Conservation (phyloP, 2,113 vertebrate species). For the Morone chrysops region DNA sequence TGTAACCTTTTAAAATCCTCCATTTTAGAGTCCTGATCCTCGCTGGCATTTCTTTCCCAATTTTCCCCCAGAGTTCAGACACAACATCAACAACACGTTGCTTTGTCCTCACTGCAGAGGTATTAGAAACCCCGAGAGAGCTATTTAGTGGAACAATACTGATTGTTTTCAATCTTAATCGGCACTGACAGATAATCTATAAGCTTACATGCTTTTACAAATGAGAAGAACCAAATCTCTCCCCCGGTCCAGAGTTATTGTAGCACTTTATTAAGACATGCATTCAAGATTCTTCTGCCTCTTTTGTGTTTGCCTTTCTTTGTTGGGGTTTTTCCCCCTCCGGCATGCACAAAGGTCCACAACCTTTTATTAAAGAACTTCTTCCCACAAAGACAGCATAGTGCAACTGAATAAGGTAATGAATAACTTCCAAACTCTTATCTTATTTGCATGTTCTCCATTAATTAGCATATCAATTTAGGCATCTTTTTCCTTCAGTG, state of each 20-base stretch:
- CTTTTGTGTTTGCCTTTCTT: slow-evolving; percentile 23
- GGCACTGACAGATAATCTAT: slow-evolving; percentile 31
- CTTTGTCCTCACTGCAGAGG: slow-evolving; percentile 36
- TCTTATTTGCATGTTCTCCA: slow-evolving; percentile 48
- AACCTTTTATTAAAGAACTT: not conserved
- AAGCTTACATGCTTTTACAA: slow-evolving; percentile 21
- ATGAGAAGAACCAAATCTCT: not conserved
- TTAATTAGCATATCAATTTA: slow-evolving; percentile 21
- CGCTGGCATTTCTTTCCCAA: slow-evolving; percentile 62
- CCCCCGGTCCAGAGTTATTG: not conserved
- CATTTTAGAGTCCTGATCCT: slow-evolving; percentile 53
- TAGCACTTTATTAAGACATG: slow-evolving; percentile 6
- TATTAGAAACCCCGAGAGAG: slow-evolving; percentile 44
- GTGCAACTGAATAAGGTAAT: not conserved
- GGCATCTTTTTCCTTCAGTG: not conserved
- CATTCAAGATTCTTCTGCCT: slow-evolving; percentile 11
- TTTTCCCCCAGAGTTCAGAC: slow-evolving; percentile 13
- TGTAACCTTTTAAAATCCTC: slow-evolving; percentile 56
- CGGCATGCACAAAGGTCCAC: not conserved
- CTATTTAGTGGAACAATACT: slow-evolving; percentile 47
- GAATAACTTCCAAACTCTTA: slow-evolving; percentile 8
- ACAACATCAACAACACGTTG: slow-evolving; percentile 22
- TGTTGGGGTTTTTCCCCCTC: not conserved
- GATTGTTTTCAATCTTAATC: slow-evolving; percentile 54
- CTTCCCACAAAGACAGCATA: not conserved